Conservation (phyloP, 2,113 vertebrate species). For the Zosterops japonicus region DNA sequence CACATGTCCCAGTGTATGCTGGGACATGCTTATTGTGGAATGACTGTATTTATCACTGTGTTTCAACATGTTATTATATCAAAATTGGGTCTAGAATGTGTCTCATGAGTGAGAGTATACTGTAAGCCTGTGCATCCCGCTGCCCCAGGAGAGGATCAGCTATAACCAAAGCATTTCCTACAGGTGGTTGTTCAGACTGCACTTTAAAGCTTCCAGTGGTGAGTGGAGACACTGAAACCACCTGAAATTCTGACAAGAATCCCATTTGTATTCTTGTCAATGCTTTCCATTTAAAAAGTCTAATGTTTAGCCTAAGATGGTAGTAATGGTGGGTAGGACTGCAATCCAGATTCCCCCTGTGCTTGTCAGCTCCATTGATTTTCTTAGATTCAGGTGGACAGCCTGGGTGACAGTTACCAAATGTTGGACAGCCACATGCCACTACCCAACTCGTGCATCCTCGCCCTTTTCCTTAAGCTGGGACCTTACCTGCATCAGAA, state of each 20-base stretch:
- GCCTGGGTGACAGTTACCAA: neutral
- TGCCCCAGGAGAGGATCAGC: neutral
- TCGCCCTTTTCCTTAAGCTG: neutral
- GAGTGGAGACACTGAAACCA: neutral
- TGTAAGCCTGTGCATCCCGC: neutral
- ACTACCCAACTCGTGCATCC: neutral
- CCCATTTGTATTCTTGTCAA: neutral
- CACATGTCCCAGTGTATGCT: neutral
- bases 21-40: neutral
- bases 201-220: neutral
- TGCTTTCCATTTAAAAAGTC: neutral
- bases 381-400: neutral
- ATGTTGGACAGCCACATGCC: neutral
- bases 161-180: neutral
- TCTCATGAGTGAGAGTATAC: neutral
- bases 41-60: neutral
- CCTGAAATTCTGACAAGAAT: neutral
- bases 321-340: neutral
- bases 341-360: neutral
- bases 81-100: neutral
- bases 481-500: neutral
- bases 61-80: neutral
- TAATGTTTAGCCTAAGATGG: neutral
- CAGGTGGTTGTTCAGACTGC: neutral
- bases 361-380: neutral